Percentiles rank a stretch among this genome's conserved stretches.
Evolutionary conservation across 2,113 vertebrate genomes (phyloP).

Genomic region (human): GRCh38 chr9:37870501-37871000

Average conservation of each 20-base stretch:
- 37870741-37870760: not conserved
- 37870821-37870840: not conserved
- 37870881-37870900: not conserved
- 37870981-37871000: not conserved
- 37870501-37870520: not conserved
- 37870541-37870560: not conserved
- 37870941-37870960: not conserved
- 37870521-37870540: not conserved
- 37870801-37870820: not conserved
- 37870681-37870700: not conserved
- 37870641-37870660: not conserved
- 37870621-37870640: not conserved
- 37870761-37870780: not conserved
- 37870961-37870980: not conserved
- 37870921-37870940: not conserved
- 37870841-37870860: not conserved
- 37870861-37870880: not conserved
- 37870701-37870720: not conserved
- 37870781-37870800: not conserved
- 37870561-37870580: not conserved
- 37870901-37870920: not conserved
- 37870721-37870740: not conserved
- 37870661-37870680: not conserved
- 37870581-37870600: not conserved
- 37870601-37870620: not conserved